Base-by-base conservation (phyloP, 2,888 invertebrate genomes). In the Kryphioiulus occultus region DNA sequence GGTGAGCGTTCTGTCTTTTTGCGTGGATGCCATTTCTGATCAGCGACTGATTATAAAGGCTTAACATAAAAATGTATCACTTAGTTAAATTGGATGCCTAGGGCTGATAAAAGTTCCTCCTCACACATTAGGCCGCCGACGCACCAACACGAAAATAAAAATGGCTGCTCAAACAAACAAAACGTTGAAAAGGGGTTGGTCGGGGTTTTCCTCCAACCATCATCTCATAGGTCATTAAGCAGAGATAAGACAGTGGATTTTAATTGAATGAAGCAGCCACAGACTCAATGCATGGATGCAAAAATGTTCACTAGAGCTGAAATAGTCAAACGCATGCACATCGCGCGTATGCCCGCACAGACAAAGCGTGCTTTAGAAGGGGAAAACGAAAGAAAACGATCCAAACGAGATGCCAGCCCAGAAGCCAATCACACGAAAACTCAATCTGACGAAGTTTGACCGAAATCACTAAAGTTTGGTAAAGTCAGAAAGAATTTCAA, bases 81-180 rank as follows among this genome's bases (percentile, higher is more conserved):
- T 53, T 53, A 53, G 53, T 53, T 53, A 53, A n/a, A 53, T 53
- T 53, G 53, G 53, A 53, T 53, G 53, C 53, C 53, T n/a, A 53
- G n/a, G 53, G 53, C 53, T 53, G 53, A 53, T 53, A 53, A 53
- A 53, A 53, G 53, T 53, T 19, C n/a, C 53, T 53, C 53, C 53
- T 53, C 53, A n/a, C n/a, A n/a, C n/a, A 53, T 53, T 53, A 53
- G 53, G 53, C 53, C 53, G 53, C n/a, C 53, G 53, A 53, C 53
- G 53, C 53, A 53, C 53, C 53, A n/a, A 53, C 53, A n/a, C n/a
- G 53, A 19, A n/a, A 53, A 53, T 53, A 53, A 53, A 53, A 53
- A 53, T 53, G n/a, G 53, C 53, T 53, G 53, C 53, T 53, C n/a
- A 19, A 53, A 53, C 47, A 47, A 47, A 47, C 53, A 53, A 53